A percentile compares a stretch with the other conserved stretches of the same genome.
phyloP scores from a whole-genome alignment of 2,797 vertebrate species.

The Oreonectes daqikongensis region DNA sequence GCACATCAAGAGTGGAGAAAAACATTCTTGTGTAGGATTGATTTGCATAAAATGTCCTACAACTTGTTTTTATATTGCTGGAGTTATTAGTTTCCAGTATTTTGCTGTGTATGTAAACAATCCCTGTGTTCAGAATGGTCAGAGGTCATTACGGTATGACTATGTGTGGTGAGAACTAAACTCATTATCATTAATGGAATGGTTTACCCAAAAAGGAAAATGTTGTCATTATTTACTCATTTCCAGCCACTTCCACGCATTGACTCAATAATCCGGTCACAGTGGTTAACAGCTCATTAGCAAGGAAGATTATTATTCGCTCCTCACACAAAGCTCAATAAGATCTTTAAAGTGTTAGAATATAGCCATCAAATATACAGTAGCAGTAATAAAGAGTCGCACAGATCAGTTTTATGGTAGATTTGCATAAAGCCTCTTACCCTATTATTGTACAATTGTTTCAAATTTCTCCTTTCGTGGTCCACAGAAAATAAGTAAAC shows the following conservation, averaged over 20 bases:
- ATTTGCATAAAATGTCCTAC: background rate
- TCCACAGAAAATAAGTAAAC: too few species aligned
- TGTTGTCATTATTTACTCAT: background rate
- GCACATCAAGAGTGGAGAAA: slow-evolving; percentile 1
- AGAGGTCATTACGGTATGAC: background rate
- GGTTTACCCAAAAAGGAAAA: background rate
- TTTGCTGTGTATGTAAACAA: background rate
- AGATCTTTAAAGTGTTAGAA: background rate
- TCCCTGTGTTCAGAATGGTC: background rate
- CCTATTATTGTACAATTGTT: too few species aligned
- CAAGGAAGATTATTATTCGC: background rate
- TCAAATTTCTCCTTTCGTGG: too few species aligned
- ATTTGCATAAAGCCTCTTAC: background rate
- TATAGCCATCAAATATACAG: background rate
- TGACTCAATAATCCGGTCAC: background rate
- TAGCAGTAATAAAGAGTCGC: background rate
- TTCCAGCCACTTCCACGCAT: background rate
- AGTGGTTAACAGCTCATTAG: background rate
- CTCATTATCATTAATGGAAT: background rate
- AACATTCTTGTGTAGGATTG: background rate
- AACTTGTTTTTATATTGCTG: background rate
- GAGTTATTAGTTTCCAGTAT: background rate
- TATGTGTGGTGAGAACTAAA: background rate
- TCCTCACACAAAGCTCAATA: background rate
- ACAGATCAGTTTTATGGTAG: background rate